Percentiles rank a stretch among this genome's conserved stretches.
phyloP scores from a whole-genome alignment of 2,888 invertebrate genomes.

The Doris montereyensis region DNA sequence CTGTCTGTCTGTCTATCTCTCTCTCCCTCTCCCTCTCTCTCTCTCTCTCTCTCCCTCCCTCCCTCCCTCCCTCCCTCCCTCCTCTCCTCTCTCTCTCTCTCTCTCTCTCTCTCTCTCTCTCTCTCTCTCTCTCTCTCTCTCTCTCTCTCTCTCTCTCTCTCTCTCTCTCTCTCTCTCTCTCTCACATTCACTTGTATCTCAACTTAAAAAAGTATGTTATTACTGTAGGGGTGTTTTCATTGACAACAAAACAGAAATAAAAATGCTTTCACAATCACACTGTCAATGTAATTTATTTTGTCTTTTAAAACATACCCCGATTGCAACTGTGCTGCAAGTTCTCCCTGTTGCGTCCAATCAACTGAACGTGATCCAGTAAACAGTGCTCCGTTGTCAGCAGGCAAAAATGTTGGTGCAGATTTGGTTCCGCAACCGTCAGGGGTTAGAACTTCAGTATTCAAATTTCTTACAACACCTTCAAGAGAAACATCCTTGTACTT shows the following conservation, averaged over 20 bases:
- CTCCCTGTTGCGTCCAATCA: background rate
- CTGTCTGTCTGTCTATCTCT: background rate
- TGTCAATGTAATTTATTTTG: no score
- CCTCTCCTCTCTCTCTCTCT: background rate
- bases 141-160: no score
- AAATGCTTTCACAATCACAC: no score
- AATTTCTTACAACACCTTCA: background rate
- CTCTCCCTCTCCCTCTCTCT: background rate
- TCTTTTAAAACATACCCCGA: no score
- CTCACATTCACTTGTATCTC: constrained; percentile 9
- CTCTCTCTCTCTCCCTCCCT: background rate
- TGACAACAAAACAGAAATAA: no score
- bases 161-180: no score
- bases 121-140: no score
- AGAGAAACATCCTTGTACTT: constrained; percentile 22
- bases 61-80: no score
- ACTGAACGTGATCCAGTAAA: constrained; percentile 25
- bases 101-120: background rate
- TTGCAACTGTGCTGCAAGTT: no score
- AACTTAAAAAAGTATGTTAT: no score
- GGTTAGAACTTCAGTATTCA: background rate
- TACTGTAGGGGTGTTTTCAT: no score
- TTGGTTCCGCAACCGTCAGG: background rate
- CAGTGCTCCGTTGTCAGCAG: background rate
- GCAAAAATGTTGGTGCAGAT: background rate